These are phyloP conservation scores for Telenomus remus DNA, from an alignment of 1,140 invertebrate genomes.

Conservation along the genomic window DNA sequence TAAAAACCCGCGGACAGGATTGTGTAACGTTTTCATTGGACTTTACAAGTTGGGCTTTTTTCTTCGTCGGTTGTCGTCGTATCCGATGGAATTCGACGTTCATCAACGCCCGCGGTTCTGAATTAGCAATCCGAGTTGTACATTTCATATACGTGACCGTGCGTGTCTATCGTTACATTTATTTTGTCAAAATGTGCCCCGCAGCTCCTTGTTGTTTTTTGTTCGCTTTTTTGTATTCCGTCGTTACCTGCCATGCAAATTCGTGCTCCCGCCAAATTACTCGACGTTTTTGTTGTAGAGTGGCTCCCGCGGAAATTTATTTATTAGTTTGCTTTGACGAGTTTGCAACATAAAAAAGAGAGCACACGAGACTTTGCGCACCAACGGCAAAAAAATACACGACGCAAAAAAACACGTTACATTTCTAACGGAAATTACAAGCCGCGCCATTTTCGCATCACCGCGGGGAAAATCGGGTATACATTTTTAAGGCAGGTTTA, in stretches of 20 bases:
- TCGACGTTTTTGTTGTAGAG: slow-evolving; percentile 43
- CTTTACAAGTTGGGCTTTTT: slow-evolving; percentile 28
- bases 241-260: slow-evolving; percentile 56
- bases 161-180: slow-evolving; percentile 52
- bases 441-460: slow-evolving; percentile 8
- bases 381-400: too few species aligned
- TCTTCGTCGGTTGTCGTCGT: slow-evolving; percentile 4
- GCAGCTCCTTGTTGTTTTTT: too few species aligned
- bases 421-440: slow-evolving; percentile 31
- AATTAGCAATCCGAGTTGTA: slow-evolving; percentile 49
- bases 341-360: slow-evolving; percentile 4
- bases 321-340: slow-evolving; percentile 51
- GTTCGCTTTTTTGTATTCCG: slow-evolving; percentile 40
- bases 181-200: slow-evolving; percentile 49
- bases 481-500: slow-evolving; percentile 6
- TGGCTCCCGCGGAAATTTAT: slow-evolving; percentile 44
- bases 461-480: background rate
- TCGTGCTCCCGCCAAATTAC: slow-evolving; percentile 42
- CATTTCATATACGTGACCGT: slow-evolving; percentile 35
- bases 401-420: slow-evolving; percentile 11
- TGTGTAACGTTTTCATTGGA: slow-evolving; percentile 53
- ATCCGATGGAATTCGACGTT: slow-evolving; percentile 39
- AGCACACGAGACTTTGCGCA: too few species aligned
- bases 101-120: slow-evolving; percentile 53
- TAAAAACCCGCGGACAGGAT: slow-evolving; percentile 46